A percentile compares a stretch with the other conserved stretches of the same genome.
Conservation (phyloP, 2,113 vertebrate species). For the Potamarius usumacintae region DNA sequence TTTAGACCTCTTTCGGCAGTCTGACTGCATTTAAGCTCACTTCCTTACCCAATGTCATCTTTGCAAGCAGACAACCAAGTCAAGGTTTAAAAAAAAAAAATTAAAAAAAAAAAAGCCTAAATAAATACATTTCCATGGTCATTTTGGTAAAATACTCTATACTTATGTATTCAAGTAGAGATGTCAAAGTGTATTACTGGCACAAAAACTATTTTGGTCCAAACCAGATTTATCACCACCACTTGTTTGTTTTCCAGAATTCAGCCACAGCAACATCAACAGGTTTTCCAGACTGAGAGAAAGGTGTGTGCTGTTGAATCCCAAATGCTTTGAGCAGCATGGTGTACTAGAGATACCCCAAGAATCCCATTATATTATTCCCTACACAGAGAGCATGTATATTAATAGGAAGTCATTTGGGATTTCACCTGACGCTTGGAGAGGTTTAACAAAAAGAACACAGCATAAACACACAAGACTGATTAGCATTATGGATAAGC, state of each 20-base stretch:
- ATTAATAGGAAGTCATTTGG: background rate
- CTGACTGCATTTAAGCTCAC: background rate
- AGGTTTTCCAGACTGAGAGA: background rate
- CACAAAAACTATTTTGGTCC: background rate
- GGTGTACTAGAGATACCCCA: background rate
- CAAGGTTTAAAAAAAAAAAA: background rate
- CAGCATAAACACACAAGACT: background rate
- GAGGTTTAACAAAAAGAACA: background rate
- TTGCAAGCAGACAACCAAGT: background rate
- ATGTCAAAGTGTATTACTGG: background rate
- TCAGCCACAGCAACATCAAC: too few species aligned
- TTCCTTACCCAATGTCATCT: background rate
- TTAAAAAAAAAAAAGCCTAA: background rate
- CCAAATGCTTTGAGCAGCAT: background rate
- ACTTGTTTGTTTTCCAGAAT: background rate
- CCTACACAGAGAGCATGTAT: background rate
- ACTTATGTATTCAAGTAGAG: background rate
- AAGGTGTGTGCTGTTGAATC: background rate
- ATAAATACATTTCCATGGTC: background rate
- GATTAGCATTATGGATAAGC: background rate
- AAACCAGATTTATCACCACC: background rate
- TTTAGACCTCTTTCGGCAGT: background rate
- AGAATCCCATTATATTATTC: background rate
- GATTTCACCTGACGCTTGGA: background rate
- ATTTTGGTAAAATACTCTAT: background rate